phyloP scores from a whole-genome alignment of 2,797 vertebrate species.

The Antennarius maculatus region DNA sequence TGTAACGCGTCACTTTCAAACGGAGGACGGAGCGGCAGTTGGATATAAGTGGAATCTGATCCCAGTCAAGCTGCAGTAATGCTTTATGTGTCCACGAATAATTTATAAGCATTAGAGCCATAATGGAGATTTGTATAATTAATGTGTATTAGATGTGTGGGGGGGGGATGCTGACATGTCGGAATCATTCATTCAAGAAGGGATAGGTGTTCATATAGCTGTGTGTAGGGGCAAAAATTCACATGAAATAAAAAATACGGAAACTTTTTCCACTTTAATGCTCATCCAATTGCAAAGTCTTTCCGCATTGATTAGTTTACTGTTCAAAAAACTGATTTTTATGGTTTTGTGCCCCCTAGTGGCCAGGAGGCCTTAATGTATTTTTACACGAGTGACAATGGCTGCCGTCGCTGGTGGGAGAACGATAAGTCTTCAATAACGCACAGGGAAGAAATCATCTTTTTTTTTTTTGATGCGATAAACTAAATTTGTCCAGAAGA shows the following conservation, averaged over 20 bases:
- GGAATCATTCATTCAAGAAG: constrained; percentile 40
- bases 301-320: no score
- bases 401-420: not conserved
- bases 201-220: not conserved
- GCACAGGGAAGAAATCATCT: constrained; percentile 17
- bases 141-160: constrained; percentile 22
- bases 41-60: constrained; percentile 4
- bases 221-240: no score
- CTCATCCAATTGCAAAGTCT: no score
- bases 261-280: no score
- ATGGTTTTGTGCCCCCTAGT: not conserved
- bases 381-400: not conserved
- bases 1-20: constrained; percentile 1
- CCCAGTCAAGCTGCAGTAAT: constrained; percentile 5
- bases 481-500: constrained; percentile 36
- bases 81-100: constrained; percentile 12
- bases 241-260: no score
- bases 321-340: not conserved
- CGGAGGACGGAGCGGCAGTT: constrained; percentile 2
- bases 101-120: constrained; percentile 22
- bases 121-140: constrained; percentile 48
- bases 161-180: no score
- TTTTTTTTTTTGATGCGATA: constrained; percentile 19
- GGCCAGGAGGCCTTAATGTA: not conserved
- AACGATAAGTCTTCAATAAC: constrained; percentile 3